A percentile compares a stretch with the other conserved stretches of the same genome.
These are phyloP conservation scores for Gallinago solitaria DNA, from an alignment of 2,797 vertebrate genomes.

Conservation along the genomic window DNA sequence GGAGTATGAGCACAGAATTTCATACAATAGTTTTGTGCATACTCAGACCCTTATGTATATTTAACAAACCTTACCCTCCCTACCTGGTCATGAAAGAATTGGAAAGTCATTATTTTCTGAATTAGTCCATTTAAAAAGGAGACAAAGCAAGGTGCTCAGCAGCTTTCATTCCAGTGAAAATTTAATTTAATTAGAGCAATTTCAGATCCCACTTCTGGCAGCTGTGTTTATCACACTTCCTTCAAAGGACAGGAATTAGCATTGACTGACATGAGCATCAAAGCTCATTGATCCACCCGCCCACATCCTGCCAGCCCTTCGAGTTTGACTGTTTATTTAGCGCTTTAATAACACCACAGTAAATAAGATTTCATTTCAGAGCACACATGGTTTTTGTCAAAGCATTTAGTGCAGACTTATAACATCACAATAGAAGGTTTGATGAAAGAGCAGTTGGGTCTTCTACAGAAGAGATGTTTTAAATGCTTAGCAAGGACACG, in stretches of 20 bases:
- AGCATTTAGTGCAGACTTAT: background rate
- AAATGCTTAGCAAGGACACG: background rate
- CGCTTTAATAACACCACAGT: conserved; percentile 21
- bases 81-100: background rate
- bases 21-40: background rate
- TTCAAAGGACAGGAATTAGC: conserved; percentile 70
- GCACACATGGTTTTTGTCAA: background rate
- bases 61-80: background rate
- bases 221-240: conserved; percentile 72
- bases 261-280: conserved; percentile 66
- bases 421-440: background rate
- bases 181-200: conserved; percentile 75
- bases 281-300: conserved; percentile 67
- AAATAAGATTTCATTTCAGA: conserved; percentile 49
- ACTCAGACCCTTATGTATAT: background rate
- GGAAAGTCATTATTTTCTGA: background rate
- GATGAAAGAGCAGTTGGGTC: conserved; percentile 13
- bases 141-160: conserved; percentile 53
- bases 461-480: background rate
- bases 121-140: background rate
- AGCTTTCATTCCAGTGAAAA: conserved; percentile 62
- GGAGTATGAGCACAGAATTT: background rate
- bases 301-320: conserved; percentile 42
- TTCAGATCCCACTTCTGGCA: conserved; percentile 71
- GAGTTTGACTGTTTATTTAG: conserved; percentile 45